Conservation (phyloP, 2,113 vertebrate species). For the Hippocampus comes region DNA sequence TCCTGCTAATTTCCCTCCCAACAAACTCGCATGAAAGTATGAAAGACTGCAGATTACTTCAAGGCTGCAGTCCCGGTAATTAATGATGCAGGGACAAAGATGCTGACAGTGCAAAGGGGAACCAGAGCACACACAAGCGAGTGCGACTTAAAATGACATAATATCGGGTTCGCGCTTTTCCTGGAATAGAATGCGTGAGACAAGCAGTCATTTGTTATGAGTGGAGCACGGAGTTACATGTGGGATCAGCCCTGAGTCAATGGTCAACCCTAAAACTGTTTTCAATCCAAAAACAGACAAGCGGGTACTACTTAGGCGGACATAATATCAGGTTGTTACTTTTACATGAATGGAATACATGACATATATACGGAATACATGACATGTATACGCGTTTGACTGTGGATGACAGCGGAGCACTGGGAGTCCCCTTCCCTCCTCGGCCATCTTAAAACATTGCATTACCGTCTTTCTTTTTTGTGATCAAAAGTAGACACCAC, state of each 20-base stretch:
- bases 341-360: conserved; percentile 58
- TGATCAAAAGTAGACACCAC: neutral
- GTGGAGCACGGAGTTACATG: neutral
- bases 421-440: neutral
- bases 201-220: neutral
- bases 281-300: neutral
- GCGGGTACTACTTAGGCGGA: conserved; percentile 12
- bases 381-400: conserved; percentile 27
- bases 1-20: neutral
- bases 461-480: neutral
- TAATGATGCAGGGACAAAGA: neutral
- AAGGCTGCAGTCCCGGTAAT: neutral
- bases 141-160: conserved; percentile 25
- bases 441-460: neutral
- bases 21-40: neutral
- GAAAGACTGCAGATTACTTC: neutral
- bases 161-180: conserved; percentile 60
- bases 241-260: neutral
- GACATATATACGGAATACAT: neutral
- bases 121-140: conserved; percentile 14
- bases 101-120: neutral
- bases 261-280: neutral
- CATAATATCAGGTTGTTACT: conserved; percentile 49
- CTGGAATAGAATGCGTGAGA: conserved; percentile 47
- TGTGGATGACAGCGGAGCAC: conserved; percentile 15